A percentile compares a stretch with the other conserved stretches of the same genome.
These are phyloP conservation scores for Fulmarus glacialis DNA, from an alignment of 2,113 vertebrate genomes.

Conservation along the genomic window DNA sequence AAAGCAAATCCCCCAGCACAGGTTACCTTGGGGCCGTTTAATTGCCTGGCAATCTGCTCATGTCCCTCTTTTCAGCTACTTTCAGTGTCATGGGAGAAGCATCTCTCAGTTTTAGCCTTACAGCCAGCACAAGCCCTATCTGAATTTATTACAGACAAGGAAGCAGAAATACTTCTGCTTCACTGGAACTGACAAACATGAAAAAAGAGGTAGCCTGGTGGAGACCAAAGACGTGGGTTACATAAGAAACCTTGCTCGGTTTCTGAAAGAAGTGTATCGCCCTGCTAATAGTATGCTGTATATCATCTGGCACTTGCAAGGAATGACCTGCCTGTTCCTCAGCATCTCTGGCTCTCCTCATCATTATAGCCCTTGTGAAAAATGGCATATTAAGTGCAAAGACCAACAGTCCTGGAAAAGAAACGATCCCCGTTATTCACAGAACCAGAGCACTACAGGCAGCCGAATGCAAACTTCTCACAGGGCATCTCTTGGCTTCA, in stretches of 20 bases:
- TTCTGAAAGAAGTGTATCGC: not conserved
- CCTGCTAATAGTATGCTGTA: not conserved
- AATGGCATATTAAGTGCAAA: conserved; percentile 5
- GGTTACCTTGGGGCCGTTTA: not conserved
- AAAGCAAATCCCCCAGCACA: not conserved
- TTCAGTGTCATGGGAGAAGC: not conserved
- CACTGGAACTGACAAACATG: conserved; percentile 25
- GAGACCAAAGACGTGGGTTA: conserved; percentile 16
- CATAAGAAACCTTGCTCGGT: not conserved
- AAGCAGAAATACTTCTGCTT: conserved; percentile 39
- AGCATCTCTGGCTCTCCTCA: conserved; percentile 30
- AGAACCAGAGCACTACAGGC: not conserved
- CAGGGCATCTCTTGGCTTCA: not conserved
- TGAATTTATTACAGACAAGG: conserved; percentile 1
- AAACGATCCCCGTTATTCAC: not conserved
- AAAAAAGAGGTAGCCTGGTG: not conserved
- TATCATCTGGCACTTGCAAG: conserved; percentile 3
- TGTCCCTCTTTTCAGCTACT: not conserved
- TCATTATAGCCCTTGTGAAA: conserved; percentile 18
- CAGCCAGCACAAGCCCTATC: not conserved
- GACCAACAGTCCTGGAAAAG: not conserved
- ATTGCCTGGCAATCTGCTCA: not conserved
- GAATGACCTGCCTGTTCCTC: conserved; percentile 12
- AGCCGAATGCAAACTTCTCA: not conserved
- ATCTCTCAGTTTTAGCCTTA: not conserved